Evolutionary conservation across 2,797 vertebrate species (phyloP).

Genomic region (Onychomys torridus): DNA sequence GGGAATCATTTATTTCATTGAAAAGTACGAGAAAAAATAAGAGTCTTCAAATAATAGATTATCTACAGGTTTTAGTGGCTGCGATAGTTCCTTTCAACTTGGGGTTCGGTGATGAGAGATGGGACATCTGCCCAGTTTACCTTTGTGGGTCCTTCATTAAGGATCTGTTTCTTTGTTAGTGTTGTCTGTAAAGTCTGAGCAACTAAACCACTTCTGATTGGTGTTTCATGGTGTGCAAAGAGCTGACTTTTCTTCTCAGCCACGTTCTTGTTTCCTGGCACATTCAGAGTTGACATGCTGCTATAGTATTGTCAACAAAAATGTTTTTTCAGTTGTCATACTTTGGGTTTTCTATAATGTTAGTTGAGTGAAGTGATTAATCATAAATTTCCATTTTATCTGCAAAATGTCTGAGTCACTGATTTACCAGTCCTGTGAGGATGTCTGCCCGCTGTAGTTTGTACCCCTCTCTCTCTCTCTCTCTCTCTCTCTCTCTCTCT

Average conservation of each 20-base stretch:
- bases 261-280: background rate
- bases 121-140: background rate
- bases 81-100: background rate
- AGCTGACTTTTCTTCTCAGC: background rate
- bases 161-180: accelerated
- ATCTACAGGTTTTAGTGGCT: background rate
- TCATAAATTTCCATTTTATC: background rate
- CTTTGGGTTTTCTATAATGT: background rate
- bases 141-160: background rate
- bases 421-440: background rate
- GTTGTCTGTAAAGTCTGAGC: background rate
- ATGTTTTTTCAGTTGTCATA: background rate
- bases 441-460: background rate
- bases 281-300: background rate
- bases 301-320: background rate
- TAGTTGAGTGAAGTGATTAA: background rate
- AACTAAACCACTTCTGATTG: background rate
- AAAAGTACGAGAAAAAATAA: constrained; percentile 37
- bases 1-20: background rate
- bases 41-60: background rate
- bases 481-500: no score
- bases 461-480: no score
- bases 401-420: background rate
- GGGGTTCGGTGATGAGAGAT: background rate
- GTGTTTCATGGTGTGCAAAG: background rate